A percentile compares a stretch with the other conserved stretches of the same genome.
Evolutionary conservation across 64 coral and sea anemone species (phyloP).

Genomic region (Astreopora myriophthalma): DNA sequence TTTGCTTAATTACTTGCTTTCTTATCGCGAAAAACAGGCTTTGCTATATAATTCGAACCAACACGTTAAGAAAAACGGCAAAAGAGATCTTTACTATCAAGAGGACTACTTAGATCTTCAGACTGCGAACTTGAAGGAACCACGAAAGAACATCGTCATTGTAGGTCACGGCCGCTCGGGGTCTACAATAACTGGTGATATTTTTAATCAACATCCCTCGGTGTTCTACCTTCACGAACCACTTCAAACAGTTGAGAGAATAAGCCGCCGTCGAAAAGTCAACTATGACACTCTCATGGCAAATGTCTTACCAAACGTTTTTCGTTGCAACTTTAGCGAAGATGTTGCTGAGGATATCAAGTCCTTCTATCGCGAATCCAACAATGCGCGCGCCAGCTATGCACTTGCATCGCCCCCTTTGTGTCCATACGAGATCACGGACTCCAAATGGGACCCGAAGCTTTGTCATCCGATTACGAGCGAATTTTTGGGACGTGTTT

Average conservation of each 20-base stretch:
- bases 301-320: neutral
- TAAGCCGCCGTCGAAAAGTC: neutral
- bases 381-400: neutral
- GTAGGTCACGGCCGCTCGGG: neutral
- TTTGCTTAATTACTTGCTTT: neutral
- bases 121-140: neutral
- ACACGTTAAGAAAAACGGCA: neutral
- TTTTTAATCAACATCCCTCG: neutral
- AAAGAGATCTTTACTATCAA: neutral
- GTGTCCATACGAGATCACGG: neutral
- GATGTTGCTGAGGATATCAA: neutral
- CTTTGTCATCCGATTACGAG: neutral
- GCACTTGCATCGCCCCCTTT: constrained; percentile 20
- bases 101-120: neutral
- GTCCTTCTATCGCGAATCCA: constrained; percentile 3
- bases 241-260: constrained; percentile 4
- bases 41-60: neutral
- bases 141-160: neutral
- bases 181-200: constrained; percentile 15
- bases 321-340: constrained; percentile 5
- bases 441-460: neutral
- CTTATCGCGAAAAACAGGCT: neutral
- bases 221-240: constrained; percentile 4
- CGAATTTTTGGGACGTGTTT: neutral
- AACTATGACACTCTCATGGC: neutral